These are phyloP conservation scores for Alexandromys fortis DNA, from an alignment of 2,113 vertebrate genomes.

Conservation along the genomic window DNA sequence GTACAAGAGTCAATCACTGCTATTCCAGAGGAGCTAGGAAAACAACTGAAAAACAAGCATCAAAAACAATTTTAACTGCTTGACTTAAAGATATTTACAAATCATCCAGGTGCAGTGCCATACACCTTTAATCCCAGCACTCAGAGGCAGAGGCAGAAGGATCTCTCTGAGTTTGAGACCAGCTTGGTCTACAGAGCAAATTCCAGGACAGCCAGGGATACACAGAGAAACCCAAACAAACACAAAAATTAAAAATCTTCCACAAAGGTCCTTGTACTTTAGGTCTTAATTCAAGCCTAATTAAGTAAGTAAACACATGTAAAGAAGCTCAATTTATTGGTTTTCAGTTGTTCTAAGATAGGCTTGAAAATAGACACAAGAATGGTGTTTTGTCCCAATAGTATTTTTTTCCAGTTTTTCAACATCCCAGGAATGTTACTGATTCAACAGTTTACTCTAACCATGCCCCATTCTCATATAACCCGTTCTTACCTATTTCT, in stretches of 20 bases:
- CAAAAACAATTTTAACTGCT: slow-evolving; percentile 32
- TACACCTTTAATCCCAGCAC: too few species aligned
- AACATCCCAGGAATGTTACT: background rate
- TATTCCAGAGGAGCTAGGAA: slow-evolving; percentile 39
- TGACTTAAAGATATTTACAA: slow-evolving; percentile 54
- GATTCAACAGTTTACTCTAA: background rate
- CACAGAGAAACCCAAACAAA: too few species aligned
- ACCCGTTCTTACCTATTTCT: background rate
- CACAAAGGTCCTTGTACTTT: slow-evolving; percentile 11
- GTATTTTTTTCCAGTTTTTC: slow-evolving; percentile 8
- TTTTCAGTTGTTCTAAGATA: slow-evolving; percentile 13
- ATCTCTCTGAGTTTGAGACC: too few species aligned
- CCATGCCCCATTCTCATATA: background rate
- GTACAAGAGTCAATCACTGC: background rate
- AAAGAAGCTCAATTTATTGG: background rate
- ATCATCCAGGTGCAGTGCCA: too few species aligned
- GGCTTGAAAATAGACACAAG: background rate
- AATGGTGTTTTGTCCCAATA: background rate
- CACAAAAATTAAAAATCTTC: background rate
- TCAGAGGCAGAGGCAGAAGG: too few species aligned
- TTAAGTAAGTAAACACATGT: background rate
- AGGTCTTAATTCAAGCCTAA: slow-evolving; percentile 22
- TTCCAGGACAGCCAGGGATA: too few species aligned
- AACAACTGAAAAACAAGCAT: background rate
- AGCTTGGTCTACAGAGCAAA: too few species aligned